Evolutionary conservation across 2,888 invertebrate species (phyloP).

Genomic region (Drosophila peninsularis): DNA sequence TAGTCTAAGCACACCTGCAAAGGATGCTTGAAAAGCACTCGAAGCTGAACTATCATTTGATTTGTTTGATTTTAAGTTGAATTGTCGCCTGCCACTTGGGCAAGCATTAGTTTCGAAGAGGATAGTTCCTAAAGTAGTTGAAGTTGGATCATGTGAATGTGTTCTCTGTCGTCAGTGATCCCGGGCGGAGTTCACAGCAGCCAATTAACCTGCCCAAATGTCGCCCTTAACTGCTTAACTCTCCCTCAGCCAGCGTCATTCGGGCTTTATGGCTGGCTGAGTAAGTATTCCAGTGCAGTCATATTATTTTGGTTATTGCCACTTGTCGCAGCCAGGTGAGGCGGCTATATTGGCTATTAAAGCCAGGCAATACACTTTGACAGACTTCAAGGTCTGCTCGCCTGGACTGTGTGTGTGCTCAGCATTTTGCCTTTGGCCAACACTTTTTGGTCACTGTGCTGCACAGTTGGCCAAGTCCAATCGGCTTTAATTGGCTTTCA

Average conservation of each 20-base stretch:
- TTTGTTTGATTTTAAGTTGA: constrained; percentile 2
- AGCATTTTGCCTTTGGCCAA: neutral
- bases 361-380: constrained; percentile 1
- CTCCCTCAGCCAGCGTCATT: neutral
- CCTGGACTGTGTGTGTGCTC: neutral
- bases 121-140: too few species aligned
- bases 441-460: neutral
- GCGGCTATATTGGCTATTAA: constrained; percentile 9
- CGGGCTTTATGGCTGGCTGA: constrained; percentile 2
- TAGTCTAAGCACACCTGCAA: neutral
- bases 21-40: neutral
- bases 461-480: neutral
- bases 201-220: constrained; percentile 1
- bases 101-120: neutral
- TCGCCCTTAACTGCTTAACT: neutral
- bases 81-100: neutral
- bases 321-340: constrained; percentile 15
- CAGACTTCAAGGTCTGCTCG: neutral
- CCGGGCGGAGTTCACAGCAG: neutral
- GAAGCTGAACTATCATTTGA: neutral
- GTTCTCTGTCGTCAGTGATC: neutral
- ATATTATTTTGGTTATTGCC: constrained; percentile 9
- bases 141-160: neutral
- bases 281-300: constrained; percentile 8
- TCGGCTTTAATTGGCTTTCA: neutral